Evolutionary conservation across 2,797 vertebrate genomes (phyloP).

Genomic region (Alauda arvensis): DNA sequence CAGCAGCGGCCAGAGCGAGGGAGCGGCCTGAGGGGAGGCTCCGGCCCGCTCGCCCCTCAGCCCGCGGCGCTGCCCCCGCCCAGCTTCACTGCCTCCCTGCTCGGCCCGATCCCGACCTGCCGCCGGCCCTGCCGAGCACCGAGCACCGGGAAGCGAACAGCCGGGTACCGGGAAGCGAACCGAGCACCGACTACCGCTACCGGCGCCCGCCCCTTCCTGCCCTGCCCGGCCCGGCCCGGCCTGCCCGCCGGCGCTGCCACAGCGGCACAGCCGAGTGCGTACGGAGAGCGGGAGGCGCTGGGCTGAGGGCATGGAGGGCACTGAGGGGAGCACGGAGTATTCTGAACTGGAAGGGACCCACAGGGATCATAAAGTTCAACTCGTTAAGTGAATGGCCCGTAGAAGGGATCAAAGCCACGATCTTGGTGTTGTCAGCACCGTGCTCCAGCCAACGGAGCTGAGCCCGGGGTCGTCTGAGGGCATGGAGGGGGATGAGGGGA

Average conservation of each 20-base stretch:
- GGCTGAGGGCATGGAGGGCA: neutral
- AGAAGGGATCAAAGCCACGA: neutral
- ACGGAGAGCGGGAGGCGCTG: neutral
- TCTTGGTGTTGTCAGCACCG: neutral
- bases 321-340: too few species aligned
- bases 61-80: neutral
- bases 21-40: neutral
- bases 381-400: neutral
- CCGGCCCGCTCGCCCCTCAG: neutral
- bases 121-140: neutral
- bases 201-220: neutral
- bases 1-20: neutral
- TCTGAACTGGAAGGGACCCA: too few species aligned
- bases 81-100: too few species aligned
- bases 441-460: neutral
- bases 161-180: neutral
- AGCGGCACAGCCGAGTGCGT: accelerated
- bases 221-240: neutral
- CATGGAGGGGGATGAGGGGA: neutral
- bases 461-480: too few species aligned
- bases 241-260: neutral
- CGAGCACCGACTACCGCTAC: neutral
- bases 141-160: neutral
- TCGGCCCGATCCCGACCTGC: neutral
- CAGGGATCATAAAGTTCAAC: too few species aligned